Conservation (phyloP, 2,888 invertebrate genomes). For the Drosophila diplacantha region DNA sequence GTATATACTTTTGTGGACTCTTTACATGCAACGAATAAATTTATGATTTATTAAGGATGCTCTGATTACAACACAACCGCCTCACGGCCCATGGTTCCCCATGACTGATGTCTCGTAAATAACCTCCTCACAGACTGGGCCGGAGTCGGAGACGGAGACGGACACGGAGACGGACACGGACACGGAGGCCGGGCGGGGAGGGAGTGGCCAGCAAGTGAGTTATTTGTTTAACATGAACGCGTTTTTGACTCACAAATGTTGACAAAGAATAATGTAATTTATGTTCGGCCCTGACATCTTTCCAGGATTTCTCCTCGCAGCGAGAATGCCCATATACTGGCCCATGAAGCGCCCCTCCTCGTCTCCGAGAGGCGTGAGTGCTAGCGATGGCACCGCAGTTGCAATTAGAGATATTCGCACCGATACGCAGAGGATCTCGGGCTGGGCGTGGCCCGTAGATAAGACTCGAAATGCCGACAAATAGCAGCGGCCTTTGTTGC, state of each 20-base stretch:
- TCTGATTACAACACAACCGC: constrained; percentile 74
- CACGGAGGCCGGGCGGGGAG: too few species aligned
- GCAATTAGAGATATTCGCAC: constrained; percentile 52
- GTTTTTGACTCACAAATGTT: constrained; percentile 72
- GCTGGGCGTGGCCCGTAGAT: constrained; percentile 23
- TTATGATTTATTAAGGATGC: constrained; percentile 77
- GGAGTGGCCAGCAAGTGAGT: constrained; percentile 56
- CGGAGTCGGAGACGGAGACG: not conserved
- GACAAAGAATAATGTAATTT: constrained; percentile 73
- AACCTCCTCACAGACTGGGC: constrained; percentile 38
- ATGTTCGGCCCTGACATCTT: constrained; percentile 56
- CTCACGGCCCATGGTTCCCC: constrained; percentile 18
- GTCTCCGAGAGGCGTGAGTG: constrained; percentile 4
- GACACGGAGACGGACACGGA: not conserved
- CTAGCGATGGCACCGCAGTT: constrained; percentile 27
- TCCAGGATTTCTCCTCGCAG: constrained; percentile 28
- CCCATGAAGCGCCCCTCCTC: not conserved
- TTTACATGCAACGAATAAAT: constrained; percentile 73
- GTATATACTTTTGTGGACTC: constrained; percentile 14
- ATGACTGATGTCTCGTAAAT: constrained; percentile 72
- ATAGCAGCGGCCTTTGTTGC: not conserved
- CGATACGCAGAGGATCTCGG: constrained; percentile 14
- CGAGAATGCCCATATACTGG: not conserved
- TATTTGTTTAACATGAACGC: constrained; percentile 72
- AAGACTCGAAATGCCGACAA: constrained; percentile 26